phyloP scores from a whole-genome alignment of 35 echinoderm and acorn worm species.

The Amphiura filiformis region DNA sequence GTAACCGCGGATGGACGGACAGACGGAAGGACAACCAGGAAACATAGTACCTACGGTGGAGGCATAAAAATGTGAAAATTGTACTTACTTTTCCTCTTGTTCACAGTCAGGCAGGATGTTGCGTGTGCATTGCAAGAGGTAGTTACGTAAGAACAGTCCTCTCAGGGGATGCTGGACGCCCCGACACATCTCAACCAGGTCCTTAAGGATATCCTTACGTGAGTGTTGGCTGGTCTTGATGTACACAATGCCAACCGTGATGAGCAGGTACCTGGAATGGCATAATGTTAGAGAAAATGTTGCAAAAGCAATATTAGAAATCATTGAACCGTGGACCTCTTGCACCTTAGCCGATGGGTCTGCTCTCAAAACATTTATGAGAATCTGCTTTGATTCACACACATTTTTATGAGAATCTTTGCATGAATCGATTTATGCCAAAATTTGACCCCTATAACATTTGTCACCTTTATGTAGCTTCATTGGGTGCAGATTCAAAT shows the following conservation, averaged over 20 bases:
- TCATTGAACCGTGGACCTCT: not conserved
- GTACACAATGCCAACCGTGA: constrained; percentile 90
- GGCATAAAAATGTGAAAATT: too few species aligned
- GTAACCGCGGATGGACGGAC: too few species aligned
- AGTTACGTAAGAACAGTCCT: constrained; percentile 87
- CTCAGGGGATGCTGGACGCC: constrained; percentile 94
- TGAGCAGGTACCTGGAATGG: constrained; percentile 78
- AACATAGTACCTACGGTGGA: too few species aligned
- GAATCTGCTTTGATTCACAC: too few species aligned
- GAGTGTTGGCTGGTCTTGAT: constrained; percentile 91
- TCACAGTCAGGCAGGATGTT: constrained; percentile 84
- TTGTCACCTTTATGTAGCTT: too few species aligned
- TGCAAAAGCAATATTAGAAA: not conserved
- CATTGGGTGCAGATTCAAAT: too few species aligned
- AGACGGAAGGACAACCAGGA: too few species aligned
- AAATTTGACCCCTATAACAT: too few species aligned
- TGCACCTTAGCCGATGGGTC: too few species aligned
- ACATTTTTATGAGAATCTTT: too few species aligned
- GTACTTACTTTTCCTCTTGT: constrained; percentile 64
- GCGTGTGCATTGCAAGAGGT: constrained; percentile 94
- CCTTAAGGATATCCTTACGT: constrained; percentile 94
- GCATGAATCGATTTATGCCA: too few species aligned
- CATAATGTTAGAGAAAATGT: not conserved
- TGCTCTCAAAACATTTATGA: too few species aligned
- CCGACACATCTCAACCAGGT: constrained; percentile 97